Conservation (phyloP, 1,140 invertebrate genomes). For the Pachypsylla venusta region DNA sequence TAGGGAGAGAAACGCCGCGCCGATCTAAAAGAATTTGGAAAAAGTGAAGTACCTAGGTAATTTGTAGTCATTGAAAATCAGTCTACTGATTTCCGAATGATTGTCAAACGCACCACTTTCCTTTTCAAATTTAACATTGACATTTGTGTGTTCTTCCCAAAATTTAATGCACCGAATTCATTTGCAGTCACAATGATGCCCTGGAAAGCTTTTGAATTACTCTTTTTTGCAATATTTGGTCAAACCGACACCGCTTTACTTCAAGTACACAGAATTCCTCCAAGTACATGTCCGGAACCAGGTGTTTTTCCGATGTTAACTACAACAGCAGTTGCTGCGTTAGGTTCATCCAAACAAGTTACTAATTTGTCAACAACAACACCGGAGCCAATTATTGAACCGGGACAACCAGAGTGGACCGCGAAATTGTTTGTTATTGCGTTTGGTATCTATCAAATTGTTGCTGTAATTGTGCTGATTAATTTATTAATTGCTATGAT, state of each 20-base stretch:
- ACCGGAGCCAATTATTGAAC: neutral
- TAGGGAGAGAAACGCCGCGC: too few species aligned
- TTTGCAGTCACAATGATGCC: constrained; percentile 74
- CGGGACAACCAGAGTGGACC: constrained; percentile 51
- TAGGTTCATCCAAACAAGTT: constrained; percentile 32
- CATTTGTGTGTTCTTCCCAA: too few species aligned
- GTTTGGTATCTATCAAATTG: constrained; percentile 90
- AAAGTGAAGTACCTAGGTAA: too few species aligned
- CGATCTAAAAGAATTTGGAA: too few species aligned
- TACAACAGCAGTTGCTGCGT: constrained; percentile 70
- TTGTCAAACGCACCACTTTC: too few species aligned
- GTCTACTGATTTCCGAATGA: too few species aligned
- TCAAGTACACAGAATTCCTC: neutral
- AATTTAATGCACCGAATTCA: neutral
- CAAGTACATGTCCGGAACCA: neutral
- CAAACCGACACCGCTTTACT: constrained; percentile 32
- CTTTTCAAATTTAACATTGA: too few species aligned
- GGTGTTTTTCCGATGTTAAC: neutral
- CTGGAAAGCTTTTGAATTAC: constrained; percentile 80
- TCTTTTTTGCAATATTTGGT: constrained; percentile 98
- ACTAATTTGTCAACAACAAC: neutral
- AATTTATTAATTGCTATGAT: constrained; percentile 99
- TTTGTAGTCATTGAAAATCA: too few species aligned
- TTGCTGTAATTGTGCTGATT: constrained; percentile 94
- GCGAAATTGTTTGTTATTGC: constrained; percentile 63